Base-by-base conservation (phyloP, 2,888 invertebrate species). In the Tiphia femorata region DNA sequence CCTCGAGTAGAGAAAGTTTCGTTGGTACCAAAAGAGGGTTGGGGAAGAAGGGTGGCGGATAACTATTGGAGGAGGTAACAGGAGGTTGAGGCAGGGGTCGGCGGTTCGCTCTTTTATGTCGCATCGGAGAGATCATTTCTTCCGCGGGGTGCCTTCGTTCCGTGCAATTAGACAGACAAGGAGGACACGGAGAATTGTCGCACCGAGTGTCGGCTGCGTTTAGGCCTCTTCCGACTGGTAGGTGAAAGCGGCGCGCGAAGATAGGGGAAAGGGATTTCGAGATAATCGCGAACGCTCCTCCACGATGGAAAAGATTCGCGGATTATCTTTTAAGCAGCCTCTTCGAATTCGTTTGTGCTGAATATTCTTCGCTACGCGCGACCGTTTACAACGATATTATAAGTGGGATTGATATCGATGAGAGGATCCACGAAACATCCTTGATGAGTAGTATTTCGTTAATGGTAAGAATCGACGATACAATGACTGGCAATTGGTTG, bases 111-210 rank as follows among this genome's bases (percentile, higher is more conserved):
- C 63, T 65, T 65, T 63, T 50, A 55, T 52, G 58, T 38, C 6
- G 44, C 54, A 37, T 48, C 62, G 58, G 56, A 52, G 64, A 62
- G 67, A 56, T 62, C 67, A 53, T 72, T 68, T 64, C 65, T 72
- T 70, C 72, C 67, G 64, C 38, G 70, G 61, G 64, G 62, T 62
- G 48, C 58, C 70, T 30, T 72, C 70, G 65, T 73, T 63, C 75
- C 75, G 58, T 68, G 67, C 73, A 77, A 77, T 78, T 76, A 71
- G 58, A 38, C 61, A 57, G 61, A 61, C 21, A 58, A 68, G 67
- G 59, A 62, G 64, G 6, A 5, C 2, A 29, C 12, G 10, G 29
- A 12, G 33, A 14, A n/a, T n/a, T n/a, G n/a, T n/a, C n/a, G n/a
- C n/a, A n/a, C n/a, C n/a, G n/a, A n/a, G n/a, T n/a, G n/a, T n/a